phyloP scores from a whole-genome alignment of 2,888 invertebrate species.

The Argyresthia goedartella region DNA sequence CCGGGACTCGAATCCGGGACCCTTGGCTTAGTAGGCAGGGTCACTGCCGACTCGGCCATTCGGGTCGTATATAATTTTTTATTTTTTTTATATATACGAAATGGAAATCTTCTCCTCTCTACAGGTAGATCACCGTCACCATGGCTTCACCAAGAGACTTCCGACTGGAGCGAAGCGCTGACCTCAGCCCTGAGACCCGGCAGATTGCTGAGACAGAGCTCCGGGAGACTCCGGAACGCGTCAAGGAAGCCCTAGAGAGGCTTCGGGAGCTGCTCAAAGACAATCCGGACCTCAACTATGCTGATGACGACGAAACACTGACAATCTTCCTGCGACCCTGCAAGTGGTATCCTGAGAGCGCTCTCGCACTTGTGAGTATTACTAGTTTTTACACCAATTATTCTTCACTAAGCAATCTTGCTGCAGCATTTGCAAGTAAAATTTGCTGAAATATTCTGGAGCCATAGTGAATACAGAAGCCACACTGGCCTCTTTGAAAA shows the following conservation, averaged over 20 bases:
- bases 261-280: slow-evolving; percentile 76
- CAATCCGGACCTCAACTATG: slow-evolving; percentile 75
- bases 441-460: no score
- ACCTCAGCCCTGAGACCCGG: slow-evolving; percentile 68
- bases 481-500: no score
- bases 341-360: slow-evolving; percentile 88
- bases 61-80: no score
- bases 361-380: slow-evolving; percentile 78
- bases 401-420: no score
- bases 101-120: background rate
- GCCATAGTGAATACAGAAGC: no score
- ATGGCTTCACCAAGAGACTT: slow-evolving; percentile 59
- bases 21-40: no score
- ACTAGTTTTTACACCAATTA: background rate
- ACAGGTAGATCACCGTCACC: background rate
- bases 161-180: slow-evolving; percentile 70
- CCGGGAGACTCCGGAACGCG: slow-evolving; percentile 78
- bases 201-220: slow-evolving; percentile 75
- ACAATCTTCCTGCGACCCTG: slow-evolving; percentile 84
- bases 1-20: no score
- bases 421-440: no score
- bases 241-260: slow-evolving; percentile 70
- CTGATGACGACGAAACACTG: slow-evolving; percentile 82
- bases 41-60: no score
- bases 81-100: no score